Evolutionary conservation across 2,888 invertebrate genomes (phyloP), one percentile per base, ranked within the genome.

Genomic region (Mythimna impura): DNA sequence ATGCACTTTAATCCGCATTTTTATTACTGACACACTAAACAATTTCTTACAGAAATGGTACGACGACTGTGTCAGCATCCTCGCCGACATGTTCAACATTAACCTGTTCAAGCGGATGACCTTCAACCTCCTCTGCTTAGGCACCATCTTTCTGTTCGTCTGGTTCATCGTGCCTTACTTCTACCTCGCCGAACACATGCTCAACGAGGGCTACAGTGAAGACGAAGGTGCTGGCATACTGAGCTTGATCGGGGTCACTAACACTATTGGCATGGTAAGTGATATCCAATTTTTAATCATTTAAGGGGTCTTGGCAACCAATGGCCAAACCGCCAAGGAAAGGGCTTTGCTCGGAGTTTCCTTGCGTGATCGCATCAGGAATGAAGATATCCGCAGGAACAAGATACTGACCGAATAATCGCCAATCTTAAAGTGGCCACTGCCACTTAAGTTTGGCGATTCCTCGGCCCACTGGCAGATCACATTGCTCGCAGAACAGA

Each of bases 131-230:
- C 97, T 99, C 90, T 98, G 98, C 71, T 90, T 99, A 22, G 98
- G 99, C 69, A 99, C 99, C 82, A 97, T 99, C 86, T 96, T 99
- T 69, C 97, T 99, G 67, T 99, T 99, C 94, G 97, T 98, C 88
- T 99, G 99, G 98, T 98, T 98, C 93, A 99, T 99, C 89, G 98
- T 99, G 73, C 99, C 99, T 20, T 99, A 99, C 95, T 98, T 99
- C 92, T 99, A 99, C 94, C 96, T 99, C 79, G 98, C 98, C 70
- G 99, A 99, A 89, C 97, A 98, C 91, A 97, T 98, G 95, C 97
- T 97, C 52, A 91, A 94, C 0, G 96, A 97, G 78, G 97, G 97
- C 1, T 98, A 98, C 86, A 96, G 96, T 3, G 97, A 98, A 84
- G 97, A 97, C 55, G 97, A 98, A 66, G 98, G 98, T 7, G 98